Evolutionary conservation across 2,888 invertebrate genomes (phyloP).

Genomic region (Chromoteleia sp.): DNA sequence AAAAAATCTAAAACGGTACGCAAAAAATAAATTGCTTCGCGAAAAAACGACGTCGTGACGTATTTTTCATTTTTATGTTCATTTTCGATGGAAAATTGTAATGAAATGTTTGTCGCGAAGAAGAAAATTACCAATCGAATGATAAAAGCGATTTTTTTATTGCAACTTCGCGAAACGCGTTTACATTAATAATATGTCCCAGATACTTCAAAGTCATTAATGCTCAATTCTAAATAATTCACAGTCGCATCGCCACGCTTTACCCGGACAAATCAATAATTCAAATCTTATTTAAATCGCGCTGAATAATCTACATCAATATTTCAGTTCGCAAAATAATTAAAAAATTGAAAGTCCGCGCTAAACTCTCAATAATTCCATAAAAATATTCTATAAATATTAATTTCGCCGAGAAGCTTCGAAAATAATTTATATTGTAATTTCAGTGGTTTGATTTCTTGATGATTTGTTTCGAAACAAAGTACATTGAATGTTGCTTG

Average conservation of each 20-base stretch:
- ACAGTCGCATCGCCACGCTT: slow-evolving; percentile 1
- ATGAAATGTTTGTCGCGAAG: neutral
- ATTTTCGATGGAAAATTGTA: slow-evolving; percentile 1
- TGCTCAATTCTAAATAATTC: slow-evolving; percentile 7
- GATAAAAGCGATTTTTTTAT: neutral
- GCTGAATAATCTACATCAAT: slow-evolving; percentile 5
- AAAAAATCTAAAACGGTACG: neutral
- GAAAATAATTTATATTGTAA: slow-evolving; percentile 34
- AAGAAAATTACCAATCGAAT: neutral
- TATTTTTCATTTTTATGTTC: slow-evolving; percentile 3
- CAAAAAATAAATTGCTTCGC: neutral
- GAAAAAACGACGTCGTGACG: neutral
- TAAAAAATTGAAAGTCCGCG: neutral
- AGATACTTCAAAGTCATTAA: slow-evolving; percentile 10
- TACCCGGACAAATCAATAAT: slow-evolving; percentile 2
- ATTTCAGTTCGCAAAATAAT: slow-evolving; percentile 8
- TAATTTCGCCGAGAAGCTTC: slow-evolving; percentile 15
- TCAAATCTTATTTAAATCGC: slow-evolving; percentile 10
- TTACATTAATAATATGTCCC: slow-evolving; percentile 8
- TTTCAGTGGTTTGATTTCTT: slow-evolving; percentile 30
- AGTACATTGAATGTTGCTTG: no score
- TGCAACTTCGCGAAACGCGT: neutral
- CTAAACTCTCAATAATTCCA: neutral
- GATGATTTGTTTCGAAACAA: neutral
- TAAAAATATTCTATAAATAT: slow-evolving; percentile 19